These are phyloP conservation scores for Flexamia atlantica DNA, from an alignment of 2,888 invertebrate genomes.

Conservation along the genomic window DNA sequence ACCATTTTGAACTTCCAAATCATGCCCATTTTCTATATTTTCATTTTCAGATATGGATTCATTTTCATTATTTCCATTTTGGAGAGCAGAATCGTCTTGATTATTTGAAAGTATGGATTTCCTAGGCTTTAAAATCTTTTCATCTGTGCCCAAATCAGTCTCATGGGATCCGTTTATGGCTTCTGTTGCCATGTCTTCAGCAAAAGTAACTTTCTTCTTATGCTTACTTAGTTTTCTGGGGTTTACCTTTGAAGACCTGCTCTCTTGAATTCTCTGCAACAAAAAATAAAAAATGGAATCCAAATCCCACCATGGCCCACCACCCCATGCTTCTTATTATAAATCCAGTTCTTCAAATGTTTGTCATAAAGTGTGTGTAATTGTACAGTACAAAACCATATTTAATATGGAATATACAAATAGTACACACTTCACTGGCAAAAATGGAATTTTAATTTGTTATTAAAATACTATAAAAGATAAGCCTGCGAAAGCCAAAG, in stretches of 20 bases:
- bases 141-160: not conserved
- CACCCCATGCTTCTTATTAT: too few species aligned
- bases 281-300: not conserved
- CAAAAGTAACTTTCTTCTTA: conserved; percentile 18
- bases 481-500: too few species aligned
- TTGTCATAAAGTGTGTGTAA: too few species aligned
- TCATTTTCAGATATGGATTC: conserved; percentile 15
- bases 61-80: conserved; percentile 39
- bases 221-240: not conserved
- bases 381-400: too few species aligned
- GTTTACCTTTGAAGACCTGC: not conserved
- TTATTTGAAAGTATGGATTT: conserved; percentile 9
- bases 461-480: too few species aligned
- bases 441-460: too few species aligned
- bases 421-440: too few species aligned
- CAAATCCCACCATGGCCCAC: not conserved
- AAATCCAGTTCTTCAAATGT: too few species aligned
- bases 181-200: conserved; percentile 20
- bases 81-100: not conserved
- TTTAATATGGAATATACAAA: too few species aligned
- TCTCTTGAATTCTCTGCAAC: conserved; percentile 21
- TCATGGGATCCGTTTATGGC: conserved; percentile 27
- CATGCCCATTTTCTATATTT: conserved; percentile 29
- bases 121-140: conserved; percentile 34
- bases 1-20: conserved; percentile 27